A percentile compares a stretch with the other conserved stretches of the same genome.
phyloP scores from a whole-genome alignment of 2,888 invertebrate genomes.

The Chrysina gloriosa region DNA sequence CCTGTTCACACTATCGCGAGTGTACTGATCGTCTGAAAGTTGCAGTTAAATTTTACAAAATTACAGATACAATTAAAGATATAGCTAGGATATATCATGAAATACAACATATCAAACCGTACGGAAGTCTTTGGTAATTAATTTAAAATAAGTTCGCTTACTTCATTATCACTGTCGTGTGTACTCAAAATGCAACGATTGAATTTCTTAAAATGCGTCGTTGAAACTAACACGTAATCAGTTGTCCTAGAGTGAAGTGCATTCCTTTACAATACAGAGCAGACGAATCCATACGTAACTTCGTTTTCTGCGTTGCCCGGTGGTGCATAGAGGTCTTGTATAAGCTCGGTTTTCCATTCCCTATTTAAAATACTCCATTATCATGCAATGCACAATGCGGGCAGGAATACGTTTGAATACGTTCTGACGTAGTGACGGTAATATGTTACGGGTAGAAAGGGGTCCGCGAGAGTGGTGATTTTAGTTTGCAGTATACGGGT shows the following conservation, averaged over 20 bases:
- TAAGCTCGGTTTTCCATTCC: conserved; percentile 11
- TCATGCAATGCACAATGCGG: conserved; percentile 31
- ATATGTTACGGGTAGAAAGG: conserved; percentile 23
- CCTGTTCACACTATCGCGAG: too few species aligned
- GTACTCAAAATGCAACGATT: too few species aligned
- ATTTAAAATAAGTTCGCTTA: too few species aligned
- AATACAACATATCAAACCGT: too few species aligned
- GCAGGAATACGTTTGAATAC: conserved; percentile 27
- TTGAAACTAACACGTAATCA: background rate
- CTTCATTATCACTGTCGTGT: too few species aligned
- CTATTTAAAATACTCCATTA: conserved; percentile 26
- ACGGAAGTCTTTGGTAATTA: too few species aligned
- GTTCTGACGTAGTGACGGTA: conserved; percentile 9
- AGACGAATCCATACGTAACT: background rate
- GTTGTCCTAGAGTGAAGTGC: conserved; percentile 1
- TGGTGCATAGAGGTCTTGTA: background rate
- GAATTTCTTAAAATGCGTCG: too few species aligned
- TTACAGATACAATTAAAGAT: too few species aligned
- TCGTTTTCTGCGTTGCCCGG: background rate
- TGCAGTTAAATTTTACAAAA: too few species aligned
- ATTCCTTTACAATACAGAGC: conserved; percentile 10
- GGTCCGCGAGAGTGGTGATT: conserved; percentile 8
- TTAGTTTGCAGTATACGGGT: conserved; percentile 19
- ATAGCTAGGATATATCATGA: too few species aligned
- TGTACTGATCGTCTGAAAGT: too few species aligned